Conservation (phyloP, 2,797 vertebrate species). For the Bovichtus variegatus region DNA sequence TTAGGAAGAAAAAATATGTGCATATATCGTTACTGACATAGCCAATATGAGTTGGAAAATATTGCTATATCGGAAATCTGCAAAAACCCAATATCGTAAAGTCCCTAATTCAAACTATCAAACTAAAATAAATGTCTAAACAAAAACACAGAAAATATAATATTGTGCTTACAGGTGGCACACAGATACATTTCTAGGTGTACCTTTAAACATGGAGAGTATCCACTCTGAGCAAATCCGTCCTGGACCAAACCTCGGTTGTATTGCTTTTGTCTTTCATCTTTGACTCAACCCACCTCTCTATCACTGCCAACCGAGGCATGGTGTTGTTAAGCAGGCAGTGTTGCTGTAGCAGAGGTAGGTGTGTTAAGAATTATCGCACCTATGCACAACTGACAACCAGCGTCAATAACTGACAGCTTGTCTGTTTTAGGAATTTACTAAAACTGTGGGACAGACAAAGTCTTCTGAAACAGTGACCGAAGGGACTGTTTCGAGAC, state of each 20-base stretch:
- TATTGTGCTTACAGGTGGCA: not conserved
- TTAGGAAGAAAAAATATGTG: no score
- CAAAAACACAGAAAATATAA: not conserved
- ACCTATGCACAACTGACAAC: slow-evolving; percentile 9
- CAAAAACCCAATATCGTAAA: no score
- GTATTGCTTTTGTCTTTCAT: not conserved
- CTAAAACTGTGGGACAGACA: not conserved
- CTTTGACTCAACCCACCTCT: not conserved
- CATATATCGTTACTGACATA: no score
- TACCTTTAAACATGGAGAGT: not conserved
- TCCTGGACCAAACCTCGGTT: not conserved
- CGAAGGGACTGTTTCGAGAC: not conserved
- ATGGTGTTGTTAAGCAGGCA: not conserved
- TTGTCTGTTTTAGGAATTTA: not conserved
- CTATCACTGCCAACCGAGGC: not conserved
- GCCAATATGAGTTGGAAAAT: no score
- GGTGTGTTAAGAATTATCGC: slow-evolving; percentile 15
- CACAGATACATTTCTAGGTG: no score
- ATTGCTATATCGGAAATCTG: no score
- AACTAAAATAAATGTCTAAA: not conserved
- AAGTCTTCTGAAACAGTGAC: not conserved
- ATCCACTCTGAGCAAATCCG: not conserved
- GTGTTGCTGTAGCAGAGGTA: not conserved
- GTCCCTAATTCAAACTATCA: not conserved
- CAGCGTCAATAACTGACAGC: not conserved